phyloP scores from a whole-genome alignment of 1,140 invertebrate genomes.

The Brachionus rotundiformis region DNA sequence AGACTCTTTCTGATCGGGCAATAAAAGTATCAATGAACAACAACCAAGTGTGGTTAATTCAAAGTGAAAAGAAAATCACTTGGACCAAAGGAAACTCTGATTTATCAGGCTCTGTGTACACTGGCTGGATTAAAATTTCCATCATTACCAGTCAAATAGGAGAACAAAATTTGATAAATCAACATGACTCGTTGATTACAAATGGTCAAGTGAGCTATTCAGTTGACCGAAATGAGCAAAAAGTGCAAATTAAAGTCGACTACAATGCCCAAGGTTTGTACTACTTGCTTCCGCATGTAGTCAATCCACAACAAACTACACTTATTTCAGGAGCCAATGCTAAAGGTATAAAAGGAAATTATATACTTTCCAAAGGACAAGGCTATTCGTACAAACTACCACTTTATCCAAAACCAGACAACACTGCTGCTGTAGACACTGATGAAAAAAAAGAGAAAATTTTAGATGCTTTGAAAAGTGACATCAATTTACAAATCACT shows the following conservation, averaged over 20 bases:
- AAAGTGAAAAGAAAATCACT: neutral
- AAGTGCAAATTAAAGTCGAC: slow-evolving; percentile 5
- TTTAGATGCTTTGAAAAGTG: neutral
- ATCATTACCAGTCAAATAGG: neutral
- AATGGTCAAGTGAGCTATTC: slow-evolving; percentile 15
- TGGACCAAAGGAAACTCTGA: neutral
- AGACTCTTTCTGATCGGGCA: neutral
- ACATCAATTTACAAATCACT: neutral
- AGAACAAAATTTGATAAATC: neutral
- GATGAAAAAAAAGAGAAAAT: slow-evolving; percentile 16
- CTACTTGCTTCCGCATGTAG: slow-evolving; percentile 27
- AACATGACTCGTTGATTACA: neutral
- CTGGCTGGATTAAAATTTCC: slow-evolving; percentile 10
- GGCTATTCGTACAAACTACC: slow-evolving; percentile 10
- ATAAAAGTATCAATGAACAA: slow-evolving; percentile 32
- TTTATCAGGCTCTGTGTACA: neutral
- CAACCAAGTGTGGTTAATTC: slow-evolving; percentile 21
- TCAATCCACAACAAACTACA: slow-evolving; percentile 1
- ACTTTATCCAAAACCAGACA: neutral
- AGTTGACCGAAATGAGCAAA: neutral
- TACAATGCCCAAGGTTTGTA: slow-evolving; percentile 1
- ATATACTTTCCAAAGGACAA: neutral
- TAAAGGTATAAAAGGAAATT: slow-evolving; percentile 25
- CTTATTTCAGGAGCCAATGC: slow-evolving; percentile 1
- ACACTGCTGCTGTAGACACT: neutral